A percentile compares a stretch with the other conserved stretches of the same genome.
Evolutionary conservation across 2,797 vertebrate species (phyloP).

Genomic region (Microchirus variegatus): DNA sequence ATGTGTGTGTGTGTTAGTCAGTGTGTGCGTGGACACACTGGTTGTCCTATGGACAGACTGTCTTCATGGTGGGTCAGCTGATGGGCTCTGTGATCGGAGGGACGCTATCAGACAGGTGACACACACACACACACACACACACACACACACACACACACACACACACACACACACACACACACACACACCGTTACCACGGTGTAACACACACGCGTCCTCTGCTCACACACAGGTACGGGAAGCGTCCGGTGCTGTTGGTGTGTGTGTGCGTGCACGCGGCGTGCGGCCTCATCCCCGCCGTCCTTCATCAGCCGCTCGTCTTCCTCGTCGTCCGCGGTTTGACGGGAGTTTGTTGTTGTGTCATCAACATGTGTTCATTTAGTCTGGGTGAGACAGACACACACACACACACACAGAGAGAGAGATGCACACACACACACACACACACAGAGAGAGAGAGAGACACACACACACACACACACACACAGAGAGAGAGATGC

Average conservation of each 20-base stretch:
- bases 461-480: too few relatives aligned
- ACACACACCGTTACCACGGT: not conserved
- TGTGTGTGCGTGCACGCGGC: conserved; percentile 57
- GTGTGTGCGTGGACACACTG: conserved; percentile 55
- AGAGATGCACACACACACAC: not conserved
- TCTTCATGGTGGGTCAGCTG: conserved; percentile 74
- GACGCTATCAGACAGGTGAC: conserved; percentile 71
- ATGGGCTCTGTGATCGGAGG: conserved; percentile 77
- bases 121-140: too few relatives aligned
- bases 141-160: too few relatives aligned
- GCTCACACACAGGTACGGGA: conserved; percentile 70
- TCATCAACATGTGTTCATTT: conserved; percentile 76
- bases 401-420: not conserved
- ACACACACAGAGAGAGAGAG: not conserved
- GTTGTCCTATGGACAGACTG: conserved; percentile 65
- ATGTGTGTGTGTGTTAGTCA: conserved; percentile 52
- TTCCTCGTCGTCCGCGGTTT: conserved; percentile 74
- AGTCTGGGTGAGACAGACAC: conserved; percentile 70
- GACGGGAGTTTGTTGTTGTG: conserved; percentile 72
- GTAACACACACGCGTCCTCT: not conserved
- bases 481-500: too few relatives aligned
- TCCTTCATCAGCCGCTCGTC: conserved; percentile 61
- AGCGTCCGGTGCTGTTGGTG: conserved; percentile 68
- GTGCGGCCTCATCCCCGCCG: conserved; percentile 61
- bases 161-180: too few relatives aligned